Percentiles rank a stretch among this genome's conserved stretches.
These are phyloP conservation scores for Heliopora coerulea DNA, from an alignment of 92 coral and sea anemone species.

Conservation along the genomic window DNA sequence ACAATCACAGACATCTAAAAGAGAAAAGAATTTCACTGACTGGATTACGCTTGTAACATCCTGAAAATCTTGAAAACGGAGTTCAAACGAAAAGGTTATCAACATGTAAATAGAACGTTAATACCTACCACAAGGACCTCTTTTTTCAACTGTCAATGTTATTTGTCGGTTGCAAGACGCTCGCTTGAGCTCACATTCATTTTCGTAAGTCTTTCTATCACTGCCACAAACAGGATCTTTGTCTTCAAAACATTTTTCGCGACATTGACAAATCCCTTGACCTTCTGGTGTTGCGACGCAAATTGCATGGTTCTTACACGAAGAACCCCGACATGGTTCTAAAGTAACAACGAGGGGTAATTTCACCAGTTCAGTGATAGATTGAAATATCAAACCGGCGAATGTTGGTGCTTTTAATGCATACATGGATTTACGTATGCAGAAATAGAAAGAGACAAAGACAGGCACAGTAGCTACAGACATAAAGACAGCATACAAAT, in stretches of 20 bases:
- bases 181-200: constrained; percentile 32
- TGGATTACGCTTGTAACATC: no score
- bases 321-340: constrained; percentile 23
- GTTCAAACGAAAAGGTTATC: not conserved
- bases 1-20: not conserved
- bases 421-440: no score
- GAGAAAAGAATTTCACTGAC: not conserved
- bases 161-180: constrained; percentile 20
- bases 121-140: constrained; percentile 4
- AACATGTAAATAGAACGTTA: not conserved
- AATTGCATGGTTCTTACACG: constrained; percentile 6
- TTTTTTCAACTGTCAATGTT: not conserved
- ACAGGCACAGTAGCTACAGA: no score
- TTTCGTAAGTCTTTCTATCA: constrained; percentile 29
- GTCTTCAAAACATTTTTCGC: not conserved
- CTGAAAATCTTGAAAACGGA: not conserved
- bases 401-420: no score
- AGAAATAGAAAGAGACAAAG: no score
- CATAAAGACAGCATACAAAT: no score
- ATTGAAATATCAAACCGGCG: no score
- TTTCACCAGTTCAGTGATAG: no score
- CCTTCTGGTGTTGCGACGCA: constrained; percentile 26
- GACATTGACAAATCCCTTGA: constrained; percentile 17
- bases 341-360: not conserved
- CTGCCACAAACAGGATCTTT: constrained; percentile 24